phyloP scores from a whole-genome alignment of 1,140 invertebrate genomes.

The Aphaenogaster rudis region DNA sequence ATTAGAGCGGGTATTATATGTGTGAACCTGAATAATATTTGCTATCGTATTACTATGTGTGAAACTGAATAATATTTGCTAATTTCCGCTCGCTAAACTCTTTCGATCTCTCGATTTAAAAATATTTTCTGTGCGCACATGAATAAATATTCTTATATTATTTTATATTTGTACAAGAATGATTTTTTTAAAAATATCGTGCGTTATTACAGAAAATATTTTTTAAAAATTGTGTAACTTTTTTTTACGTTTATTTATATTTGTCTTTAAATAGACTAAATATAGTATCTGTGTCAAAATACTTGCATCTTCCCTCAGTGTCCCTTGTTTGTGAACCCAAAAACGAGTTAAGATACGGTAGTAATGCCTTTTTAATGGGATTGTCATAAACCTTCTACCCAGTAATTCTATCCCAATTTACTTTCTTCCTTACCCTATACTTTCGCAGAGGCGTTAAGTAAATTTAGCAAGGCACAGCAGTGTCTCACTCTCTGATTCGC shows the following conservation, averaged over 20 bases:
- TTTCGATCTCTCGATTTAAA: not conserved
- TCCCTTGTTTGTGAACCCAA: not conserved
- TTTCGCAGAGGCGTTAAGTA: conserved; percentile 40
- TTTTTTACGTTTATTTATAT: not conserved
- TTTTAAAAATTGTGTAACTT: not conserved
- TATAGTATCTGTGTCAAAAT: not conserved
- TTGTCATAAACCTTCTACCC: conserved; percentile 3
- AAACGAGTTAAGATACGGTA: not conserved
- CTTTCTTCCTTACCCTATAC: conserved; percentile 1
- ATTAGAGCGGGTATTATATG: conserved; percentile 24
- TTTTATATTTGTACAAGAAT: not conserved
- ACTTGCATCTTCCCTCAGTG: not conserved
- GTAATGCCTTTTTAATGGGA: conserved; percentile 17
- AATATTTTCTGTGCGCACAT: not conserved
- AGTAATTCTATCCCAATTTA: conserved; percentile 22
- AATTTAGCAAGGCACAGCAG: conserved; percentile 36
- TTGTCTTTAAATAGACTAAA: not conserved
- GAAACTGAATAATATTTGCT: not conserved
- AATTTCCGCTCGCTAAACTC: not conserved
- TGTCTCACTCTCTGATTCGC: not conserved
- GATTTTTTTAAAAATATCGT: not conserved
- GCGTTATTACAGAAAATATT: not conserved
- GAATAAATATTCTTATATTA: not conserved
- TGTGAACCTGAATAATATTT: not conserved
- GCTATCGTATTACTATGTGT: not conserved